Evolutionary conservation across 2,888 invertebrate species (phyloP).

Genomic region (Bellardia pandia): DNA sequence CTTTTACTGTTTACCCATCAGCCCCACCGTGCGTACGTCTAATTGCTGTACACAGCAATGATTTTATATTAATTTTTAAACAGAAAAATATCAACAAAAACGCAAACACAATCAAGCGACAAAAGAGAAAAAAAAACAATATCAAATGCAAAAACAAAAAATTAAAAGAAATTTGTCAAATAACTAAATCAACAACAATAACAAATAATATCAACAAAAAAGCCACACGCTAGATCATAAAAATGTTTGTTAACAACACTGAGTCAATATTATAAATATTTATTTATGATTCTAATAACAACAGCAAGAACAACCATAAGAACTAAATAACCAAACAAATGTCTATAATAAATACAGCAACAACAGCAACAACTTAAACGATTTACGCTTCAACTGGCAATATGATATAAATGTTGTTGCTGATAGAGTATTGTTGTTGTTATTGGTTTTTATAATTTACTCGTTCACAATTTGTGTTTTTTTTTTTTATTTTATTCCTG

Average conservation of each 20-base stretch:
- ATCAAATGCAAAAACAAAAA: background rate
- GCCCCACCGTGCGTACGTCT: background rate
- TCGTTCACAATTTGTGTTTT: background rate
- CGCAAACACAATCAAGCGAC: background rate
- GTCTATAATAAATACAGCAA: conserved; percentile 1
- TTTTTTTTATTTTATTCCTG: background rate
- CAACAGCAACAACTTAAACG: background rate
- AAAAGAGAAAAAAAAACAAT: conserved; percentile 8
- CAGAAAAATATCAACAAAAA: conserved; percentile 10
- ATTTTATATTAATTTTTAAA: conserved; percentile 24
- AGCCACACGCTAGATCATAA: conserved; percentile 37
- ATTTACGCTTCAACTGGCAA: conserved; percentile 67
- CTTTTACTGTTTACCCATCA: no score
- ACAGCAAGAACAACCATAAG: conserved; percentile 30
- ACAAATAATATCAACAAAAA: conserved; percentile 47
- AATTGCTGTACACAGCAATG: background rate
- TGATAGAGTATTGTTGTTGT: background rate
- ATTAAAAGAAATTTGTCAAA: conserved; percentile 4
- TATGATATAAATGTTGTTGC: conserved; percentile 1
- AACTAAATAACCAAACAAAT: background rate
- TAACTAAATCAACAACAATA: conserved; percentile 16
- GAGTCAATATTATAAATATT: conserved; percentile 54
- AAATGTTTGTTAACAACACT: conserved; percentile 43
- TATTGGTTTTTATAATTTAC: conserved; percentile 9
- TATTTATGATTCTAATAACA: conserved; percentile 56